Conservation (phyloP, 2,888 invertebrate genomes). For the Anodontia alba region DNA sequence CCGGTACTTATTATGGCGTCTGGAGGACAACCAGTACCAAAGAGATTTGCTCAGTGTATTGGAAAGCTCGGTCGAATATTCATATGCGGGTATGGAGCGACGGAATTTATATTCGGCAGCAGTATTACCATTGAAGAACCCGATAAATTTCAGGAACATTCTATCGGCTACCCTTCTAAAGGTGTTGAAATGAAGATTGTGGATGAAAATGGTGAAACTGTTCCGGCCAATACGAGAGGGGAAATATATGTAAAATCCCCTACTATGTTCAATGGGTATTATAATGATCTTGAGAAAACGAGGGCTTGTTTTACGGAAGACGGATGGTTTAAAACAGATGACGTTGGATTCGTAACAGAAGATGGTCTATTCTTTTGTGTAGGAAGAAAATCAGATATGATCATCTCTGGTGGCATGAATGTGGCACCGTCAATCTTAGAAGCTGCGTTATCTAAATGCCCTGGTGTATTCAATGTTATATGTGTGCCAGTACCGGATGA, state of each 20-base stretch:
- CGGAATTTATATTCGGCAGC: conserved; percentile 11
- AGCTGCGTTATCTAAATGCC: conserved; percentile 12
- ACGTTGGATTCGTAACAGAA: conserved; percentile 15
- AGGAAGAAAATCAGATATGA: conserved; percentile 45
- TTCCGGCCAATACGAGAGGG: conserved; percentile 30
- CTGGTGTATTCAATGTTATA: conserved; percentile 26
- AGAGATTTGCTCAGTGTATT: neutral
- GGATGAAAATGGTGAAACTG: conserved; percentile 17
- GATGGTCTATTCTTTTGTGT: conserved; percentile 26
- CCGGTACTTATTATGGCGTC: conserved; percentile 16
- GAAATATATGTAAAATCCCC: conserved; percentile 18
- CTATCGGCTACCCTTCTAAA: neutral
- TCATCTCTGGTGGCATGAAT: conserved; percentile 43
- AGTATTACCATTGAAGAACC: neutral
- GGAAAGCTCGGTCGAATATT: conserved; percentile 16
- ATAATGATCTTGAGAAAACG: conserved; percentile 28
- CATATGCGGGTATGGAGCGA: conserved; percentile 13
- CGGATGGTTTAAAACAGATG: conserved; percentile 36
- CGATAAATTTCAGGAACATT: neutral
- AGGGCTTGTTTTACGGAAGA: neutral
- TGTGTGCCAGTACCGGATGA: conserved; percentile 55
- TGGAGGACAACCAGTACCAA: conserved; percentile 36
- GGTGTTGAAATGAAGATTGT: conserved; percentile 40
- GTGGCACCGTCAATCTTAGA: conserved; percentile 43
- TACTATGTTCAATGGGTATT: conserved; percentile 25